These are phyloP conservation scores for Leptopilina clavipes DNA, from an alignment of 1,140 invertebrate genomes.

Conservation along the genomic window DNA sequence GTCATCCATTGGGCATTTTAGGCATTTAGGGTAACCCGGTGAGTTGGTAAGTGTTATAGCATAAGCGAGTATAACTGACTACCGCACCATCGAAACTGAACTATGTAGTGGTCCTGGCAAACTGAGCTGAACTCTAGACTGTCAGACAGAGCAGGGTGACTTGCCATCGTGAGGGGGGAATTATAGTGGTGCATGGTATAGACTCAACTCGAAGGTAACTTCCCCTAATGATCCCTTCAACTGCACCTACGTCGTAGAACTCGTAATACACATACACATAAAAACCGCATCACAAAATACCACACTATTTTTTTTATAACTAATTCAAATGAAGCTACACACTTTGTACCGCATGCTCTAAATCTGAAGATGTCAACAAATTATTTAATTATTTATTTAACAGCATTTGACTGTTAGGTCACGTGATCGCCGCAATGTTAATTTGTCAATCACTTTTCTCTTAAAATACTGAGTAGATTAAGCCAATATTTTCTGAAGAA, in stretches of 20 bases:
- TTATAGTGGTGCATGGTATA: conserved; percentile 47
- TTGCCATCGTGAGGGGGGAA: conserved; percentile 56
- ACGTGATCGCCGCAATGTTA: no score
- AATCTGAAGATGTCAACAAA: no score
- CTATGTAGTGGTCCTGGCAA: conserved; percentile 64
- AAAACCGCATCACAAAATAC: no score
- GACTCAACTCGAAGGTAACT: conserved; percentile 52
- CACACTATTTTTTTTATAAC: no score
- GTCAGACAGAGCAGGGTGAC: conserved; percentile 59
- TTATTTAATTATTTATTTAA: no score
- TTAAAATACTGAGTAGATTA: no score
- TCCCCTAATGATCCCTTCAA: conserved; percentile 56
- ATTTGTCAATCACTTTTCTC: no score
- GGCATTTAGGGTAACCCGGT: conserved; percentile 42
- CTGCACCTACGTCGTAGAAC: conserved; percentile 36
- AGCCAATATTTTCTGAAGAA: no score
- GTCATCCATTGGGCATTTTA: conserved; percentile 45
- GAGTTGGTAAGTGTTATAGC: conserved; percentile 65
- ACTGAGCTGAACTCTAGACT: conserved; percentile 47
- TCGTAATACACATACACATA: not conserved
- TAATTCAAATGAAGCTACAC: no score
- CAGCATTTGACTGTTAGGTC: no score
- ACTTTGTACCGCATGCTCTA: no score
- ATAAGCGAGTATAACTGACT: conserved; percentile 60
- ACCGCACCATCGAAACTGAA: conserved; percentile 68